Percentiles rank a stretch among this genome's conserved stretches.
phyloP scores from a whole-genome alignment of 2,113 vertebrate species.

The Rhineura floridana region DNA sequence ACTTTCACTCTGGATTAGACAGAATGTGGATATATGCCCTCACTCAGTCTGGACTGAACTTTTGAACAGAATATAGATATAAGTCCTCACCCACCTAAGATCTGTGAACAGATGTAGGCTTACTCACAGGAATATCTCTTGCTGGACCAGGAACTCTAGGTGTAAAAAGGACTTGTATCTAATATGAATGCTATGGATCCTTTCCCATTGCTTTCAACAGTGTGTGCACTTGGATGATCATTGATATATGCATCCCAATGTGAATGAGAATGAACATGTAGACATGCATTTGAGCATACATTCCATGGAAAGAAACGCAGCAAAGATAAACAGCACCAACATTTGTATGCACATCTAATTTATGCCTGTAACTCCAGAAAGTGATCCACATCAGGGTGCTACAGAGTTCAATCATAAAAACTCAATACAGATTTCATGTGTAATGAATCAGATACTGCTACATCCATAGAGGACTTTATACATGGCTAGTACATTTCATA shows the following conservation, averaged over 20 bases:
- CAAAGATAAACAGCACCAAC: not conserved
- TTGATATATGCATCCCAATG: not conserved
- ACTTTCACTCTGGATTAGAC: too few species aligned
- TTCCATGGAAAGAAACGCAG: not conserved
- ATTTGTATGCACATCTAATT: not conserved
- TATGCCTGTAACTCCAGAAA: not conserved
- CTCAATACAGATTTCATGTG: not conserved
- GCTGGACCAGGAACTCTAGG: not conserved
- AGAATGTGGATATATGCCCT: not conserved
- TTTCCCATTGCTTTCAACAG: not conserved
- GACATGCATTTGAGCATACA: not conserved
- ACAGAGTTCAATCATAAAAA: not conserved
- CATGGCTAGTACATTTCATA: not conserved
- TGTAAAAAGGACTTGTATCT: not conserved
- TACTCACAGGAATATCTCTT: not conserved
- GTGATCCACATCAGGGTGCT: not conserved
- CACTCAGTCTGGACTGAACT: not conserved
- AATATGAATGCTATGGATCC: not conserved
- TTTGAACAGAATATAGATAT: fast-evolving
- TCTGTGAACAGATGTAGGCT: not conserved
- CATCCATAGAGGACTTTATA: not conserved
- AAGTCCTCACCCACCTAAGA: not conserved
- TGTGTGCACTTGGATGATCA: not conserved
- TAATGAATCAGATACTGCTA: not conserved
- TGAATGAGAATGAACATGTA: not conserved